Evolutionary conservation across 1,140 invertebrate species (phyloP), one percentile per base, ranked within the genome.

Genomic region (Phymorhynchus buccinoides): DNA sequence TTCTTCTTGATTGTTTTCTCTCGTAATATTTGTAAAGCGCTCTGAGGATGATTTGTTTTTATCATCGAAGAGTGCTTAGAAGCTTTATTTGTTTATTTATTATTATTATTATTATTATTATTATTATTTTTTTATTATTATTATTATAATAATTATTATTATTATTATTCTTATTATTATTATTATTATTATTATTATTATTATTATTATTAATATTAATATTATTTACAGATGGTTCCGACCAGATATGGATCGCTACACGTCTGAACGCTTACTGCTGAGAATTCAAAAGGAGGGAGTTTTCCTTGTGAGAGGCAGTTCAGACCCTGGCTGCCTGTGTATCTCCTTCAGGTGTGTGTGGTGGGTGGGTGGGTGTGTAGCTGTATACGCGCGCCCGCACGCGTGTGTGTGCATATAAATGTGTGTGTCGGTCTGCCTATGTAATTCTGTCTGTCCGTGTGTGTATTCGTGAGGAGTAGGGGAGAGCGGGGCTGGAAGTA

Each of bases 231-330:
- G 92, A 87, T 99, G 98, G 98, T 99, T 96, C 94, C 96, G 97
- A 90, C 94, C 96, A 0, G 95, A 96, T 42, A 96, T 96, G 73
- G 96, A 95, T 2, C 95, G 97, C 84, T 94, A 95, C 52, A 94
- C 96, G 84, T 97, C 98, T 0, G 97, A 99, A 93, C 96, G 97
- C 83, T 95, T 97, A 89, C 93, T 99, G 30, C 96, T 95, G 88
- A 95, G 96, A 88, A 95, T 97, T 52, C 96, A 96, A 73, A 95
- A 95, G 0, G 97, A 98, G 93, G 98, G 98, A 1, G 97, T 97
- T 1, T 99, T 98, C 94, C 93, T 99, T 48, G 97, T 99, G 0
- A 93, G 98, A 83, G 96, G 83, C n/a, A 87, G 96, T 3, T 97
- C 97, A 89, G 97, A 97, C 86, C 94, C 94, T 1, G 96, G 96